Conservation (phyloP, 2,113 vertebrate genomes). For the Hypocryptadius cinnamomeus region DNA sequence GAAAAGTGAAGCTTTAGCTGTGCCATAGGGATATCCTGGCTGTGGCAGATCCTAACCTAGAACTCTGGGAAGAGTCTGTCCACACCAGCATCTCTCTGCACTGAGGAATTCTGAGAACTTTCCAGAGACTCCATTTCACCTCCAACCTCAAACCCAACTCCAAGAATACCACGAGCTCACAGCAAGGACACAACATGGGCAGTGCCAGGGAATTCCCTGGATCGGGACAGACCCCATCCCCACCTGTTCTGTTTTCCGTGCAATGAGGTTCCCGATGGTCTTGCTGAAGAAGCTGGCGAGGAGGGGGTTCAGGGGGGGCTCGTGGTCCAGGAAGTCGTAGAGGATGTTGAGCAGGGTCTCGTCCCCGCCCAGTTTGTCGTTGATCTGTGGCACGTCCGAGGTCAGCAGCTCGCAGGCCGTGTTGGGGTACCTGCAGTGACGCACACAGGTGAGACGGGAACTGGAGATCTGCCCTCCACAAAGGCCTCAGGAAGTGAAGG, state of each 20-base stretch:
- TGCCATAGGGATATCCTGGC: neutral
- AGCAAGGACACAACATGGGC: accelerated
- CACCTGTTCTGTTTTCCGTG: slow-evolving; percentile 94
- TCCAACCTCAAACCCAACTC: accelerated
- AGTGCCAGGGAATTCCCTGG: accelerated
- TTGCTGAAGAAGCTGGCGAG: slow-evolving; percentile 99
- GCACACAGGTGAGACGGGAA: neutral
- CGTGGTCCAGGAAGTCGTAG: slow-evolving; percentile 86
- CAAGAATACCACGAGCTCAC: accelerated
- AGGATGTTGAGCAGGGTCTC: slow-evolving; percentile 85
- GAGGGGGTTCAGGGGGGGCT: slow-evolving; percentile 90
- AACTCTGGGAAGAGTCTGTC: neutral
- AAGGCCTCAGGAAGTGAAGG: accelerated
- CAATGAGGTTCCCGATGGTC: slow-evolving; percentile 92
- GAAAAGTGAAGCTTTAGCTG: neutral
- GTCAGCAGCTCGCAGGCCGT: slow-evolving; percentile 95
- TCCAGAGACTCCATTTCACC: neutral
- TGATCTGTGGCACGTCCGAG: slow-evolving; percentile 91
- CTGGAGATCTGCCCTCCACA: neutral
- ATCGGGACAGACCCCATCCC: neutral
- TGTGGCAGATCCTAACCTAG: neutral
- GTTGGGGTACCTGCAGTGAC: slow-evolving; percentile 82
- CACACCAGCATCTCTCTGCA: accelerated
- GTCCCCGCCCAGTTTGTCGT: slow-evolving; percentile 87
- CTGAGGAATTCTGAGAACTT: accelerated